phyloP scores from a whole-genome alignment of 2,888 invertebrate species.

The Aphelenchoides bicaudatus region DNA sequence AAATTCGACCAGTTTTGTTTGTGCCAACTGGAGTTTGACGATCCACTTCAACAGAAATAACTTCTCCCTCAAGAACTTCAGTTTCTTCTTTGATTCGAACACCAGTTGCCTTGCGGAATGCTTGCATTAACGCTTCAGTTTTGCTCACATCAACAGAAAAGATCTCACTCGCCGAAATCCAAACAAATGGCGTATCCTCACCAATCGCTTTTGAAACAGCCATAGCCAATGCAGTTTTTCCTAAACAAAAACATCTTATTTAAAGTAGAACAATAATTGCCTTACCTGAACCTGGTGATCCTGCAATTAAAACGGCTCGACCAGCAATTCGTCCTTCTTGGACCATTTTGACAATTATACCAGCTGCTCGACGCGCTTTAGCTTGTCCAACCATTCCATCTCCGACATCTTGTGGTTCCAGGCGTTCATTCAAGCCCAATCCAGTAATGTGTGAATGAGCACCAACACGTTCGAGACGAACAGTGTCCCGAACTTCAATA shows the following conservation, averaged over 20 bases:
- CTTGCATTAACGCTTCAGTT: constrained; percentile 93
- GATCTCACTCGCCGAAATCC: constrained; percentile 93
- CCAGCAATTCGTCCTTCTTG: constrained; percentile 93
- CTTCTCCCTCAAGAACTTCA: constrained; percentile 84
- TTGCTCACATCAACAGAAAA: constrained; percentile 98
- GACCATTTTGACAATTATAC: constrained; percentile 93
- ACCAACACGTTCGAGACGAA: constrained; percentile 63
- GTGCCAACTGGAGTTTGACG: constrained; percentile 80
- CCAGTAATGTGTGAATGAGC: constrained; percentile 98
- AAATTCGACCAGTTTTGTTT: constrained; percentile 70
- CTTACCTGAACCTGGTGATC: constrained; percentile 80
- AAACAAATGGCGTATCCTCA: constrained; percentile 89
- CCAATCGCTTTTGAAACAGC: constrained; percentile 65
- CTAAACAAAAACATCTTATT: constrained; percentile 59
- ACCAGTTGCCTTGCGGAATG: constrained; percentile 87
- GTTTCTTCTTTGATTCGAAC: constrained; percentile 79
- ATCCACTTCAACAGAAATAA: constrained; percentile 93
- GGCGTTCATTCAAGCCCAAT: constrained; percentile 76
- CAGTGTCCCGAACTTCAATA: constrained; percentile 34
- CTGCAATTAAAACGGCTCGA: constrained; percentile 85
- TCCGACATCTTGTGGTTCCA: constrained; percentile 80
- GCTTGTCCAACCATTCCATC: constrained; percentile 65
- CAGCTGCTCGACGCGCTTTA: constrained; percentile 86
- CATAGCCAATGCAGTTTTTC: constrained; percentile 98
- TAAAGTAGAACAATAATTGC: background rate